Evolutionary conservation across 2,797 vertebrate species (phyloP).

Genomic region (Tarsius wallacei): DNA sequence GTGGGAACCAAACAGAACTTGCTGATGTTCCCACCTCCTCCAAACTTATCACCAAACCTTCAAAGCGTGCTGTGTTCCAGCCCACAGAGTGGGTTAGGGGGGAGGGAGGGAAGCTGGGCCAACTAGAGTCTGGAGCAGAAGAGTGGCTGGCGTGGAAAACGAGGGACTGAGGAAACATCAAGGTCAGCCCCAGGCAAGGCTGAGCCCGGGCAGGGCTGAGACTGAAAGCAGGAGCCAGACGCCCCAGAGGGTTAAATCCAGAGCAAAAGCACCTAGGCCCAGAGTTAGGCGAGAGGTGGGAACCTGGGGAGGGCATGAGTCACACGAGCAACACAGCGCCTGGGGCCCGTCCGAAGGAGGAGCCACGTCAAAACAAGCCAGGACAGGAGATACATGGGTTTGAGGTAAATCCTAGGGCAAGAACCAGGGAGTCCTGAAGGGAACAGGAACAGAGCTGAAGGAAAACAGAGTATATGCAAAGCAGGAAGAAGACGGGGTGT

Average conservation of each 20-base stretch:
- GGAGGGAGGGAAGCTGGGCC: not conserved
- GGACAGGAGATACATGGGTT: not conserved
- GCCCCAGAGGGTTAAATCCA: not conserved
- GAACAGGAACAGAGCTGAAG: not conserved
- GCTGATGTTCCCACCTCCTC: slow-evolving; percentile 10
- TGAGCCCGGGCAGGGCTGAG: slow-evolving; percentile 5
- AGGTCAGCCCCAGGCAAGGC: slow-evolving; percentile 43
- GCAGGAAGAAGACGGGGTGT: not conserved
- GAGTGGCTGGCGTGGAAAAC: not conserved
- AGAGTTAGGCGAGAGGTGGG: slow-evolving; percentile 56
- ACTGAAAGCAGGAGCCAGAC: slow-evolving; percentile 51
- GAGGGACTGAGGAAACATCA: slow-evolving; percentile 36
- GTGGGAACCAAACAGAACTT: slow-evolving; percentile 41
- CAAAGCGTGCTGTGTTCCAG: slow-evolving; percentile 17
- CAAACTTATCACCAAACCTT: slow-evolving; percentile 59
- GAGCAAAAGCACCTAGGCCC: not conserved
- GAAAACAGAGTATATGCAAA: not conserved
- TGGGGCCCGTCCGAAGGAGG: slow-evolving; percentile 44
- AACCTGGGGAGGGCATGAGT: slow-evolving; percentile 69
- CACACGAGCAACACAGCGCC: slow-evolving; percentile 17
- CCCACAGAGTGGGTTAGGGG: slow-evolving; percentile 21
- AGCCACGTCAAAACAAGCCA: slow-evolving; percentile 34
- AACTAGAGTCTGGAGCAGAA: slow-evolving; percentile 26
- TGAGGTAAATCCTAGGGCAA: slow-evolving; percentile 74
- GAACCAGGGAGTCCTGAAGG: not conserved